Percentiles rank a stretch among this genome's conserved stretches.
These are phyloP conservation scores for Anarhynchus alexandrinus DNA, from an alignment of 2,113 vertebrate genomes.

Conservation along the genomic window DNA sequence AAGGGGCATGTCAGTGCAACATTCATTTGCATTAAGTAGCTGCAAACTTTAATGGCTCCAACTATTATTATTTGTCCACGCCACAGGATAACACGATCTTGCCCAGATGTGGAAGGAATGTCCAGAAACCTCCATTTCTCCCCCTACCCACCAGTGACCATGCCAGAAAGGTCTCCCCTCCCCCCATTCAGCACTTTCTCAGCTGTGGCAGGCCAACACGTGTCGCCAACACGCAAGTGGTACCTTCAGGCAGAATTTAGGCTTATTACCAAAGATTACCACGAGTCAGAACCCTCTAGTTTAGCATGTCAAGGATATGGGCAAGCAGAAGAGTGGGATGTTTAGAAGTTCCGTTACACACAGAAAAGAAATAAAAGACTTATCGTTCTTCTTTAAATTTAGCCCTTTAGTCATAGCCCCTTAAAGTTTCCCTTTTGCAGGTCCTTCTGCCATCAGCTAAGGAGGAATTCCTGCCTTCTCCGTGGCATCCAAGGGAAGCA, in stretches of 20 bases:
- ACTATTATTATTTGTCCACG: background rate
- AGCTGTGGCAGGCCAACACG: background rate
- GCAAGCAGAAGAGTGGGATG: background rate
- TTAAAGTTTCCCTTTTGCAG: background rate
- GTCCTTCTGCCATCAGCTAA: background rate
- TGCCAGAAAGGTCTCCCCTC: background rate
- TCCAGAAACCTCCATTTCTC: background rate
- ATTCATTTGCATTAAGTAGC: background rate
- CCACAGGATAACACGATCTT: background rate
- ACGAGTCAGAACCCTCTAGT: fast-evolving
- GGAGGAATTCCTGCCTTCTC: background rate
- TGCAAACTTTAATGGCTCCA: background rate
- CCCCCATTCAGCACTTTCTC: background rate
- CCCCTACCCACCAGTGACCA: background rate
- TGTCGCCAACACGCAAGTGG: background rate
- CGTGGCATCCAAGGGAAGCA: background rate
- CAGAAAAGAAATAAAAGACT: background rate
- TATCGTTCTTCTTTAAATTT: background rate
- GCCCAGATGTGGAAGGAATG: background rate
- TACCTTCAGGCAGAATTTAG: background rate
- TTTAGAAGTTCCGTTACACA: background rate
- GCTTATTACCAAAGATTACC: background rate
- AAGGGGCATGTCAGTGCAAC: fast-evolving
- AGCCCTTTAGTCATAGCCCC: background rate
- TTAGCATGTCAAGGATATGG: background rate